These are phyloP conservation scores for Margaritifera margaritifera DNA, from an alignment of 2,888 invertebrate genomes.

Conservation along the genomic window DNA sequence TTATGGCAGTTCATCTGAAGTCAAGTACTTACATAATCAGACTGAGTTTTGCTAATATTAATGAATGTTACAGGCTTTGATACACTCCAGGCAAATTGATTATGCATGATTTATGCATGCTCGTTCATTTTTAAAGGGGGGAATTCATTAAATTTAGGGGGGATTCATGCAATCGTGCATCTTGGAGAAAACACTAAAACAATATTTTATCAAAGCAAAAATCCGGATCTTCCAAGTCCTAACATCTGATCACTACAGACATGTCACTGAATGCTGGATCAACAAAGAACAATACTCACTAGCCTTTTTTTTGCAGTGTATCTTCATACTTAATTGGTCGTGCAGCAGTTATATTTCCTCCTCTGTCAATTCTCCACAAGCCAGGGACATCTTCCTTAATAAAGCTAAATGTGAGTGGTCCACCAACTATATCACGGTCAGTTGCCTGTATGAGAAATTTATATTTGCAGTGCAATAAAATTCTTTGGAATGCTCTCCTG, in stretches of 20 bases:
- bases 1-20: no score
- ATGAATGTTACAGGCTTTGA: no score
- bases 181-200: no score
- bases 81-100: no score
- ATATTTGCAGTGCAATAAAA: constrained; percentile 1
- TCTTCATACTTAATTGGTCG: constrained; percentile 77
- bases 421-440: constrained; percentile 27
- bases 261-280: constrained; percentile 75
- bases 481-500: neutral
- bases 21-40: no score
- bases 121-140: no score
- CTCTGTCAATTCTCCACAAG: neutral
- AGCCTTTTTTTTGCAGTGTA: constrained; percentile 80
- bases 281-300: constrained; percentile 74
- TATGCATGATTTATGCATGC: no score
- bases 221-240: no score
- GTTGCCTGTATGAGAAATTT: constrained; percentile 12
- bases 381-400: neutral
- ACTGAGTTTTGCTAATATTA: no score
- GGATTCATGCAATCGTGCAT: no score
- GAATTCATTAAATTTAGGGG: no score
- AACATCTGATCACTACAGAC: neutral
- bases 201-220: no score
- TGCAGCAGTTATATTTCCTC: constrained; percentile 68
- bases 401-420: constrained; percentile 17